phyloP scores from a whole-genome alignment of 2,113 vertebrate species.

The Mastomys coucha region DNA sequence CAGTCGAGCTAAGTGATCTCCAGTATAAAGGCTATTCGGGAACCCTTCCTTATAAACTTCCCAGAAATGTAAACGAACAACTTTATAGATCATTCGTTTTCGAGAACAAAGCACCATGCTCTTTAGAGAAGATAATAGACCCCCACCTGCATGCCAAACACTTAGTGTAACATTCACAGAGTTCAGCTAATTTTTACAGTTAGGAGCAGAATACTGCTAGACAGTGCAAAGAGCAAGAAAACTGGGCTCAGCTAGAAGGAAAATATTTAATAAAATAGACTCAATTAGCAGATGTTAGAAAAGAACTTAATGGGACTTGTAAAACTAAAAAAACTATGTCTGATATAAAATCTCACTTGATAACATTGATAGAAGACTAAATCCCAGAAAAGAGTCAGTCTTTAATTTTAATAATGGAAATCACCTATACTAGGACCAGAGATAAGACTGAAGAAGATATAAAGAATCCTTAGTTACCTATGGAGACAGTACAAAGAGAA shows the following conservation, averaged over 20 bases:
- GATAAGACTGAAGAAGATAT: neutral
- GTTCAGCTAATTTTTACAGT: neutral
- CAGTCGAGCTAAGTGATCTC: neutral
- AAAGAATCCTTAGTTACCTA: neutral
- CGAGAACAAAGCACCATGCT: neutral
- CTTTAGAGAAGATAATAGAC: constrained; percentile 31
- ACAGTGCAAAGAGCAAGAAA: neutral
- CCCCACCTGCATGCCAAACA: neutral
- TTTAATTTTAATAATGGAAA: neutral
- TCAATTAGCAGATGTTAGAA: neutral
- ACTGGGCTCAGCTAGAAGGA: constrained; percentile 2
- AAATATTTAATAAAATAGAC: constrained; percentile 27
- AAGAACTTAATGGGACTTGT: neutral
- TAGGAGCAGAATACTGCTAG: neutral
- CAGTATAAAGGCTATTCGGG: neutral
- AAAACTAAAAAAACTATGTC: neutral
- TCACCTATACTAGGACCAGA: neutral
- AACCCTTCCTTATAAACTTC: neutral
- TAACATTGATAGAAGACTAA: constrained; percentile 5
- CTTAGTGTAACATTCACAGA: neutral
- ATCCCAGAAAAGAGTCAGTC: neutral
- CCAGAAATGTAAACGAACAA: neutral
- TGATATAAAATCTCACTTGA: neutral
- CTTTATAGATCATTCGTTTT: neutral
- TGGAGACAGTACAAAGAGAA: neutral